phyloP scores from a whole-genome alignment of 2,113 vertebrate species.

The Stomatorhinus ivindoensis region DNA sequence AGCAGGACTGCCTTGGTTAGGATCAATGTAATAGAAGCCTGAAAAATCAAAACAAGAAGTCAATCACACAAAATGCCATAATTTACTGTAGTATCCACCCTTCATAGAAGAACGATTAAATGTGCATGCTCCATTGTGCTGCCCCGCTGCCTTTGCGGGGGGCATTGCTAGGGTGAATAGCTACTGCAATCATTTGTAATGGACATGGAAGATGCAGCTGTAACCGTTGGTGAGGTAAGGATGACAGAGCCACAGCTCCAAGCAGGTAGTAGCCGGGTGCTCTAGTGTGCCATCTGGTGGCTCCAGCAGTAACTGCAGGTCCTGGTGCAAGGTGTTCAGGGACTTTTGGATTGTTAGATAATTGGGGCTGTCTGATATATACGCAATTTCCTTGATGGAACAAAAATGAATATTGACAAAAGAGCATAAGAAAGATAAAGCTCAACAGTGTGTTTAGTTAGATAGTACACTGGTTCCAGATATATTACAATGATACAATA shows the following conservation, averaged over 20 bases:
- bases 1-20: constrained; percentile 70
- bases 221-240: constrained; percentile 58
- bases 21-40: constrained; percentile 76
- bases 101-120: background rate
- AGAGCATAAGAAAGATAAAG: background rate
- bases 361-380: constrained; percentile 53
- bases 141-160: background rate
- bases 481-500: background rate
- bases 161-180: background rate
- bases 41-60: constrained; percentile 8
- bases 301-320: constrained; percentile 55
- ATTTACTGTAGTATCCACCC: background rate
- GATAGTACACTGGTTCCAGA: background rate
- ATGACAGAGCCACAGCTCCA: constrained; percentile 67
- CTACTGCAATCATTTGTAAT: background rate
- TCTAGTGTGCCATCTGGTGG: constrained; percentile 66
- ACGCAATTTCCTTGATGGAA: constrained; percentile 47
- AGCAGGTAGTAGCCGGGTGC: constrained; percentile 64
- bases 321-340: constrained; percentile 53
- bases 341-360: constrained; percentile 45
- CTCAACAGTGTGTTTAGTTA: background rate
- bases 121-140: background rate
- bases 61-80: background rate
- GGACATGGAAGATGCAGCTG: background rate
- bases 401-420: background rate